Percentiles rank a stretch among this genome's conserved stretches.
Conservation (phyloP, 2,113 vertebrate species). For the Heterochromis multidens region DNA sequence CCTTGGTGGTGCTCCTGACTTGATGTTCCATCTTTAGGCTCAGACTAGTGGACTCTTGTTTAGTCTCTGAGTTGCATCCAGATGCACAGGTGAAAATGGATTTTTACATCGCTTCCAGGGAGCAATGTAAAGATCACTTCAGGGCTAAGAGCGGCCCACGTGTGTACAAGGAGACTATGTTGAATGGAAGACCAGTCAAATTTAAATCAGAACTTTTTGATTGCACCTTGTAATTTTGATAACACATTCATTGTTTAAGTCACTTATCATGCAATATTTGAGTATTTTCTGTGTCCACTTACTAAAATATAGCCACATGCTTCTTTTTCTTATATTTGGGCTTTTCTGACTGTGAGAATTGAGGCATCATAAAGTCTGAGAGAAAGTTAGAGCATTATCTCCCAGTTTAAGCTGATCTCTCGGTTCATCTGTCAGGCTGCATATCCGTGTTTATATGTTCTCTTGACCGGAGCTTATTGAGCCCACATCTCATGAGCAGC, state of each 20-base stretch:
- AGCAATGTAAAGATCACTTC: too few relatives aligned
- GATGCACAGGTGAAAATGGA: too few relatives aligned
- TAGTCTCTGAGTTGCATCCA: too few relatives aligned
- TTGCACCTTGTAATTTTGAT: background rate
- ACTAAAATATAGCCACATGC: background rate
- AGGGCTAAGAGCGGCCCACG: too few relatives aligned
- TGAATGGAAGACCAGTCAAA: background rate
- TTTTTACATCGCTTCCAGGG: too few relatives aligned
- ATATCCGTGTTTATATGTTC: background rate
- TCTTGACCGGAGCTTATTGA: conserved; percentile 16
- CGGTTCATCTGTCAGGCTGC: background rate
- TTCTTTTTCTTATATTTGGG: background rate
- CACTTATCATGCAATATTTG: background rate
- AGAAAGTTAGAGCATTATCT: background rate
- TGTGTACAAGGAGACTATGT: background rate
- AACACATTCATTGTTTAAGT: background rate
- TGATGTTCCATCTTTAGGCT: too few relatives aligned
- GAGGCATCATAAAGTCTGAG: background rate
- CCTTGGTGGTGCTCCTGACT: too few relatives aligned
- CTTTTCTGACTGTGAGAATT: background rate
- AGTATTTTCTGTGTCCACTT: background rate
- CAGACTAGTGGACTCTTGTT: too few relatives aligned
- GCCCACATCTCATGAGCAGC: background rate
- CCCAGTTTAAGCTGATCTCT: background rate
- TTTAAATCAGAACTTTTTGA: background rate